Conservation (phyloP, 2,113 vertebrate species). For the Eidolon helvum region DNA sequence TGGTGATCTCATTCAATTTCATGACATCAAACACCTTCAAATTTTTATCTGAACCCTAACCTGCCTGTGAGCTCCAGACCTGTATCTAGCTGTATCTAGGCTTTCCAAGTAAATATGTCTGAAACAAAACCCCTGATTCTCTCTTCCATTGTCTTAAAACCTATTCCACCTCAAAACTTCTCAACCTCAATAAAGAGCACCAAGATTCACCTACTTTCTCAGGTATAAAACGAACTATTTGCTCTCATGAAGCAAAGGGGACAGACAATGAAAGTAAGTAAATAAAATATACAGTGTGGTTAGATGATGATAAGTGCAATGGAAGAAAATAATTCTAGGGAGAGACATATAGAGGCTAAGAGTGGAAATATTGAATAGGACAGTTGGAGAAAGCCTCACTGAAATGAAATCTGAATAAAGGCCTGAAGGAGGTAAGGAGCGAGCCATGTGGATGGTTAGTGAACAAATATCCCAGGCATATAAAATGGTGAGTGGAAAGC, state of each 20-base stretch:
- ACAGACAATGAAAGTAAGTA: neutral
- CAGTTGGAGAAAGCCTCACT: neutral
- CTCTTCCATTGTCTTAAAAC: neutral
- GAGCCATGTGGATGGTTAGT: neutral
- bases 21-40: neutral
- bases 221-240: constrained; percentile 8
- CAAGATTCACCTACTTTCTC: neutral
- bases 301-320: neutral
- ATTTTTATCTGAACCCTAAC: neutral
- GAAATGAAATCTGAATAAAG: neutral
- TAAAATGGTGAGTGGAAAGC: neutral
- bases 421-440: neutral
- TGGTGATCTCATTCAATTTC: neutral
- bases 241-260: neutral
- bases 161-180: neutral
- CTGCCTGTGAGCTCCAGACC: neutral
- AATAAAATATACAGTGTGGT: neutral
- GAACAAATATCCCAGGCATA: neutral
- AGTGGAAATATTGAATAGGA: neutral
- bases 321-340: neutral
- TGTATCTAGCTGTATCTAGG: neutral
- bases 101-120: neutral
- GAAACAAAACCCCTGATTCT: neutral
- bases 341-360: neutral
- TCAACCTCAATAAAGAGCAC: neutral